Evolutionary conservation across 2,797 vertebrate genomes (phyloP).

Genomic region (Rhinella marina): DNA sequence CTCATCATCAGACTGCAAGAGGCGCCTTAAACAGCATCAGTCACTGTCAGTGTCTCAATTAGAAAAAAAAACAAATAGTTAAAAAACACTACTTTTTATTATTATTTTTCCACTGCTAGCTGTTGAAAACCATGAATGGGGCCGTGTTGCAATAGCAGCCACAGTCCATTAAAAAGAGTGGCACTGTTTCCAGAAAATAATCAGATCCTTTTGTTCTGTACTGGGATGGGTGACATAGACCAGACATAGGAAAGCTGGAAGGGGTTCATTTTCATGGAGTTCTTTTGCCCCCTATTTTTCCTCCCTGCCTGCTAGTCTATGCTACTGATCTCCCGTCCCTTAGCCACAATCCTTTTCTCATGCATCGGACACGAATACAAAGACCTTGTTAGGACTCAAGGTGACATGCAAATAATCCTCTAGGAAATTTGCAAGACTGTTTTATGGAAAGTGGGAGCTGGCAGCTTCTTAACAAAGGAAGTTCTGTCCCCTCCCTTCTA

Average conservation of each 20-base stretch:
- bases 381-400: background rate
- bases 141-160: no score
- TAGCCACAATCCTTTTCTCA: background rate
- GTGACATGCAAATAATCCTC: slow-evolving; percentile 53
- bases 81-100: no score
- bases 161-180: no score
- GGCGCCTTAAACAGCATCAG: no score
- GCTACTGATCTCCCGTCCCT: background rate
- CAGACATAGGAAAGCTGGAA: background rate
- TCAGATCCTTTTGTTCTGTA: background rate
- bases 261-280: background rate
- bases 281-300: background rate
- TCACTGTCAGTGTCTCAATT: no score
- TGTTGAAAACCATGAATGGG: background rate
- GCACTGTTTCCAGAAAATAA: no score
- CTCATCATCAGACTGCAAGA: no score
- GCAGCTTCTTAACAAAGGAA: slow-evolving; percentile 37
- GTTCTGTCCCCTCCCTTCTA: slow-evolving; percentile 31
- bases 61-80: no score
- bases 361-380: slow-evolving; percentile 32
- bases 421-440: slow-evolving; percentile 56
- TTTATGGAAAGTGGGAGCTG: slow-evolving; percentile 23
- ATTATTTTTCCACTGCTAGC: no score
- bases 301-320: background rate
- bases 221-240: background rate